These are phyloP conservation scores for Panagrolaimus sp. DNA, from an alignment of 1,140 invertebrate genomes.

Conservation along the genomic window DNA sequence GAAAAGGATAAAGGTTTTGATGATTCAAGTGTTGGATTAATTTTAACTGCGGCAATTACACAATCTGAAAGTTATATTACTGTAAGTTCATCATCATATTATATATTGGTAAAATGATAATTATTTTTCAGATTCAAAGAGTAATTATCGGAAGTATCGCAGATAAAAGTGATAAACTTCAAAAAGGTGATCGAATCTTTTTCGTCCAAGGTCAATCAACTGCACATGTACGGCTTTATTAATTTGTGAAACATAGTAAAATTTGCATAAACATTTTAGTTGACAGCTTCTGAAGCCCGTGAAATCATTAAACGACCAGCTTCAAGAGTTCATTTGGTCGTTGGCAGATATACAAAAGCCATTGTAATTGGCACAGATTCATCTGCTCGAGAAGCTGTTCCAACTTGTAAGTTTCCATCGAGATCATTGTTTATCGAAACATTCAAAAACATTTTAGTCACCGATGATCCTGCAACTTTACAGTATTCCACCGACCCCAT, in stretches of 20 bases:
- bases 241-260: too few species aligned
- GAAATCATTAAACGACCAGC: slow-evolving; percentile 21
- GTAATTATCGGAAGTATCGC: slow-evolving; percentile 31
- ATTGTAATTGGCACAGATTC: too few species aligned
- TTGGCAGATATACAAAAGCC: slow-evolving; percentile 14
- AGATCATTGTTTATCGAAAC: background rate
- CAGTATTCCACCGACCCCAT: slow-evolving; percentile 23
- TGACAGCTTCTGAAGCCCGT: slow-evolving; percentile 25
- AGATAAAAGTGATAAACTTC: slow-evolving; percentile 18
- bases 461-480: slow-evolving; percentile 25
- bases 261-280: slow-evolving; percentile 5
- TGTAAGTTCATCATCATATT: background rate
- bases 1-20: slow-evolving; percentile 15
- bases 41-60: slow-evolving; percentile 13
- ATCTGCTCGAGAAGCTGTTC: background rate
- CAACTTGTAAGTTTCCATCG: background rate
- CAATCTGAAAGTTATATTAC: background rate
- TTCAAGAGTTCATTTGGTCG: slow-evolving; percentile 10
- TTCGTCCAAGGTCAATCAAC: slow-evolving; percentile 29
- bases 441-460: slow-evolving; percentile 19
- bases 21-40: slow-evolving; percentile 30
- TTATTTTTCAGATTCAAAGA: slow-evolving; percentile 24
- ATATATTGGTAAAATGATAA: background rate
- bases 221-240: background rate
- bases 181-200: slow-evolving; percentile 29